Evolutionary conservation across 2,797 vertebrate species (phyloP), one percentile per base, ranked within the genome.

Genomic region (Lepilemur septentrionalis): DNA sequence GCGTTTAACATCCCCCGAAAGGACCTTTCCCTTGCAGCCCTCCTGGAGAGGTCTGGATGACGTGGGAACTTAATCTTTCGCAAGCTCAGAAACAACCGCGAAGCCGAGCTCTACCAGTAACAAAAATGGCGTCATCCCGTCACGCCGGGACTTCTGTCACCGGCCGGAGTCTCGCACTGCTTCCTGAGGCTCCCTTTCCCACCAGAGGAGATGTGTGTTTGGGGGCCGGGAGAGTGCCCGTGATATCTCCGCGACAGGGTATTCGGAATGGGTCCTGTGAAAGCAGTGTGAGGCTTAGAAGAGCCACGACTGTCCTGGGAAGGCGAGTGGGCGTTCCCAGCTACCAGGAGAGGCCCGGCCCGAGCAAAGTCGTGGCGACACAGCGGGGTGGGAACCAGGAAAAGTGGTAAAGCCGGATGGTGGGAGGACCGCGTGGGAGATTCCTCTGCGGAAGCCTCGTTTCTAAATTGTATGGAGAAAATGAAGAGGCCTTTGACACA

Each of bases 91-190:
- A 79, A 14, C 32, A 63, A 63, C 69, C 1, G 1, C 4, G 14
- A 46, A 83, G 61, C 78, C 28, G 15, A 92, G 46, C 38, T 78
- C 78, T 83, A 61, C 55, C 84, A 43, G 70, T 70, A 83, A 72
- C 72, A 92, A 82, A 94, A 65, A 65, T 67, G 84, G 79, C 46
- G n/a, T 35, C 89, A 65, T 20, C 30, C 11, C 4, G 6, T 79
- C 57, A 32, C 0, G 38, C 55, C 55, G 1, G 46, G 78, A 80
- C 30, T 52, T 48, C 25, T 17, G 76, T 15, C 14, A 9, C 69
- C 4, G 15, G 76, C 25, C 5, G 2, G 48, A 52, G 41, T 22
- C 18, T 70, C 69, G 8, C 76, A 4, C 35, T 30, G 70, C 61
- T 76, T 67, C 50, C 22, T 13, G 50, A 67, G 50, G 32, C 43